Evolutionary conservation across 2,797 vertebrate species (phyloP).

Genomic region (Oceanodroma leucorhoa): DNA sequence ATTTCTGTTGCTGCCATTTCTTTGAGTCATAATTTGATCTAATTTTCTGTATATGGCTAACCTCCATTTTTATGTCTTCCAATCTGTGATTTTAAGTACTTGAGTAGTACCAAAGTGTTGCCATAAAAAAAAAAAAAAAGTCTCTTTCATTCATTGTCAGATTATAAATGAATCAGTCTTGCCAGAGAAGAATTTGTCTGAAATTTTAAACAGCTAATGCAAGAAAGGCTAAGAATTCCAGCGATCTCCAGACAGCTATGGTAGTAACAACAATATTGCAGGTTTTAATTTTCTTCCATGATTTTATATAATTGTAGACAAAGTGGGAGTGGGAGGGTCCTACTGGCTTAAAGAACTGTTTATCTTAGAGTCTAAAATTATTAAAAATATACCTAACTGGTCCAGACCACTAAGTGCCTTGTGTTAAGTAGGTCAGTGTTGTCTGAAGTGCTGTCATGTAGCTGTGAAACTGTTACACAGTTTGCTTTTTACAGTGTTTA

Average conservation of each 20-base stretch:
- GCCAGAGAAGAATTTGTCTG: not conserved
- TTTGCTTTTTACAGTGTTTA: not conserved
- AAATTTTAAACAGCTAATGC: not conserved
- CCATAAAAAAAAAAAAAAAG: not conserved
- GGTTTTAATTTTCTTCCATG: not conserved
- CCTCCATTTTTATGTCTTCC: not conserved
- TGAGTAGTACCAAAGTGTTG: not conserved
- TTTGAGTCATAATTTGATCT: not conserved
- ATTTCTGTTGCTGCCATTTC: not conserved
- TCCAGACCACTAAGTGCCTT: not conserved
- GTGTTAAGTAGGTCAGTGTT: not conserved
- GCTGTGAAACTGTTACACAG: not conserved
- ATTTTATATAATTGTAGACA: not conserved
- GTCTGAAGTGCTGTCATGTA: not conserved
- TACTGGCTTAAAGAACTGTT: not conserved
- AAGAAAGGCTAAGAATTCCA: not conserved
- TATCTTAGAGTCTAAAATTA: not conserved
- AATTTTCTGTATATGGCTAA: not conserved
- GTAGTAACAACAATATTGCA: not conserved
- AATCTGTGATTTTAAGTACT: not conserved
- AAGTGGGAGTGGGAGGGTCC: not conserved
- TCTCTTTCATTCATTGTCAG: not conserved
- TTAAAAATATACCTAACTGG: not conserved
- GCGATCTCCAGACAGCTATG: accelerated
- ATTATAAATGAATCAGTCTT: not conserved